Percentiles rank a stretch among this genome's conserved stretches.
Conservation (phyloP, 2,113 vertebrate genomes). For the Colaptes auratus region DNA sequence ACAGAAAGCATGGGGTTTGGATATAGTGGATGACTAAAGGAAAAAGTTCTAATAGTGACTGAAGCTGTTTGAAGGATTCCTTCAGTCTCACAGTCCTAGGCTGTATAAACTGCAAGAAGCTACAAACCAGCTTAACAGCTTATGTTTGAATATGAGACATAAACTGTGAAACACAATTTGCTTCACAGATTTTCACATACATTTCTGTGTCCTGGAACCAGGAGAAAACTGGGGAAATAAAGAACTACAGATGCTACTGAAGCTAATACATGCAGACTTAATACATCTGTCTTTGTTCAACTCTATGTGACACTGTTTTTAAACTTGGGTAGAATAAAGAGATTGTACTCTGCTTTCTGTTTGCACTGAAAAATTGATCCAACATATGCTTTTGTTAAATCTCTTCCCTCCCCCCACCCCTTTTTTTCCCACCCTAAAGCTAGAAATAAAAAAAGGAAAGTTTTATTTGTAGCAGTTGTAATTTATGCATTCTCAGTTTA, state of each 20-base stretch:
- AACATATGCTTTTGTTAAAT: neutral
- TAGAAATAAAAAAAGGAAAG: neutral
- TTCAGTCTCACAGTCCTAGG: neutral
- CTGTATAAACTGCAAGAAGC: neutral
- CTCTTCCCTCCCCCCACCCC: no score
- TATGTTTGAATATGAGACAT: neutral
- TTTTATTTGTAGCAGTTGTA: neutral
- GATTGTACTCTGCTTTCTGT: neutral
- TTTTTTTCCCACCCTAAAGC: fast-evolving
- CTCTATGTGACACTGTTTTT: neutral
- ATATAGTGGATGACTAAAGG: neutral
- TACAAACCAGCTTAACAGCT: neutral
- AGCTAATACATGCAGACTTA: neutral
- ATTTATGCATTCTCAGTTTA: neutral
- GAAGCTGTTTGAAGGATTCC: neutral
- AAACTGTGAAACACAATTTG: neutral
- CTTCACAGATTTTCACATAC: neutral
- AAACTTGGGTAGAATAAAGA: neutral
- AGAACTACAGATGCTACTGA: neutral
- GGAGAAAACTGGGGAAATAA: neutral
- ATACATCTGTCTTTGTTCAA: neutral
- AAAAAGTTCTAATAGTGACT: neutral
- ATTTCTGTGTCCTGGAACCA: neutral
- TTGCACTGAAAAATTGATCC: neutral
- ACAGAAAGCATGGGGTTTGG: neutral